Conservation (phyloP, 2,113 vertebrate genomes). For the Osmerus mordax region DNA sequence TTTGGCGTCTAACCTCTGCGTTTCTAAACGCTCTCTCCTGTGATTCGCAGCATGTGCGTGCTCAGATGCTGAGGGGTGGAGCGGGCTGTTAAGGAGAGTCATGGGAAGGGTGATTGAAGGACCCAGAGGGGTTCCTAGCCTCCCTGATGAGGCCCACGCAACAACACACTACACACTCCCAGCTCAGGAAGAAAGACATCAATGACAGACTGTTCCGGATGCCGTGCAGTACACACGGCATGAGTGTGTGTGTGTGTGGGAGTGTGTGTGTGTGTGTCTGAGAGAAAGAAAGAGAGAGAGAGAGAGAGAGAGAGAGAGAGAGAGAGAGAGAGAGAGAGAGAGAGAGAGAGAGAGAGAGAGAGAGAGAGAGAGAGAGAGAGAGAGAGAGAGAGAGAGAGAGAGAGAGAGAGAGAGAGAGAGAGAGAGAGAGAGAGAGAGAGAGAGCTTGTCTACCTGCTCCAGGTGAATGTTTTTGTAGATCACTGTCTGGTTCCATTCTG, state of each 20-base stretch:
- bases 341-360: not conserved
- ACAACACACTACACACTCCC: conserved; percentile 14
- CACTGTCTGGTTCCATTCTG: conserved; percentile 99
- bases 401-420: not conserved
- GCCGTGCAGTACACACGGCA: not conserved
- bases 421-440: not conserved
- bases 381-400: not conserved
- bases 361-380: not conserved
- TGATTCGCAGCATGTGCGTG: not conserved
- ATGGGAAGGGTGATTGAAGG: conserved; percentile 24
- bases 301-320: not conserved
- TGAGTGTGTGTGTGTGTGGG: not conserved
- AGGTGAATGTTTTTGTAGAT: conserved; percentile 98
- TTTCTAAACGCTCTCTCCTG: conserved; percentile 7
- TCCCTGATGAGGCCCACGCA: conserved; percentile 4
- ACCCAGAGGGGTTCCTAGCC: conserved; percentile 29
- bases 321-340: not conserved
- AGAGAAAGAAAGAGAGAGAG: not conserved
- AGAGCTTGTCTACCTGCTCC: conserved; percentile 82
- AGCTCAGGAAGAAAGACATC: conserved; percentile 27
- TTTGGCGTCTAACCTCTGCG: conserved; percentile 8
- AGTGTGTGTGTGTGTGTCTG: not conserved
- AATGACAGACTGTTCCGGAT: not conserved
- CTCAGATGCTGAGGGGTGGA: conserved; percentile 12
- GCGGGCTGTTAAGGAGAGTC: conserved; percentile 31